phyloP scores from a whole-genome alignment of 2,797 vertebrate genomes.

The Microhierax caerulescens region DNA sequence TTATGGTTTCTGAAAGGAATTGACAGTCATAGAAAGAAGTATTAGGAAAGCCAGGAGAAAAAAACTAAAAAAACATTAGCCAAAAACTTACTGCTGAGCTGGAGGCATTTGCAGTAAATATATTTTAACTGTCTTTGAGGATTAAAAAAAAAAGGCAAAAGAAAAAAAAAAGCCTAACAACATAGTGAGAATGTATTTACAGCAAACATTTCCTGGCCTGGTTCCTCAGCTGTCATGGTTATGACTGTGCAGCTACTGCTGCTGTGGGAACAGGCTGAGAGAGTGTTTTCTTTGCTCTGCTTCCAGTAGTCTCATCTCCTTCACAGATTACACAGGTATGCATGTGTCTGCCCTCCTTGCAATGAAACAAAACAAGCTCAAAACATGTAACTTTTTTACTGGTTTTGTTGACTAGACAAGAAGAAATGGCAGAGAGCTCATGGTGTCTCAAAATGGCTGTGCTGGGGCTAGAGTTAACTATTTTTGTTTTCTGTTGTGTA shows the following conservation, averaged over 20 bases:
- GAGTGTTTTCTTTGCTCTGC: slow-evolving; percentile 1
- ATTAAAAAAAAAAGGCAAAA: background rate
- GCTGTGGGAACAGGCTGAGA: slow-evolving; percentile 9
- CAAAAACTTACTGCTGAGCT: background rate
- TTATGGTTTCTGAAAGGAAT: slow-evolving; percentile 13
- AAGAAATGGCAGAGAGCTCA: background rate
- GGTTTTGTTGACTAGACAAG: background rate
- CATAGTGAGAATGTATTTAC: slow-evolving; percentile 49
- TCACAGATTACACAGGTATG: background rate
- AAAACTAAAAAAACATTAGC: background rate
- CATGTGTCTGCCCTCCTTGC: background rate
- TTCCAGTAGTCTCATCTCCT: background rate
- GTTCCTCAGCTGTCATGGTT: slow-evolving; percentile 50
- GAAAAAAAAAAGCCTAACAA: background rate
- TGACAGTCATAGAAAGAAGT: background rate
- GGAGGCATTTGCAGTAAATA: background rate
- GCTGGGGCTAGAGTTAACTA: background rate
- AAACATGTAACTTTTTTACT: background rate
- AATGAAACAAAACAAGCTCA: background rate
- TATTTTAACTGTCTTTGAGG: slow-evolving; percentile 30
- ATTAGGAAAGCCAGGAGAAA: background rate
- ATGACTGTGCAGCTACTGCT: slow-evolving; percentile 38
- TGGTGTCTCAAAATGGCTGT: background rate
- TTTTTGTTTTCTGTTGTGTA: background rate
- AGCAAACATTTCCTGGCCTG: slow-evolving; percentile 57